Base-by-base conservation (phyloP, 2,888 invertebrate genomes). In the Chironomus tentans region DNA sequence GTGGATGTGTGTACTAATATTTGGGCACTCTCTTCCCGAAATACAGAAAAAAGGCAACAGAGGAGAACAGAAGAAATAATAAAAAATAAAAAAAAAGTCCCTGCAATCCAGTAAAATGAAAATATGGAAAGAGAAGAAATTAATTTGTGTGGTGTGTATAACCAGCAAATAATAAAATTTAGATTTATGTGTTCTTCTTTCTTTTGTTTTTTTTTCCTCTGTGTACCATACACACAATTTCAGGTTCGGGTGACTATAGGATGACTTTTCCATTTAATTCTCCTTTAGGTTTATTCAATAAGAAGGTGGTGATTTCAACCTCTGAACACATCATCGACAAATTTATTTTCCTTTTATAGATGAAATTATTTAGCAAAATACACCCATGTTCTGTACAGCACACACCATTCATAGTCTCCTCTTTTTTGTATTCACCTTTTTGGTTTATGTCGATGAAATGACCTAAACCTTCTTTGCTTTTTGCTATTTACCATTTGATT, bases 81-180 rank as follows among this genome's bases (percentile, higher is more conserved):
- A 38, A 68, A 4, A 73, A n/a, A n/a, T n/a, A n/a, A n/a, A 22
- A 56, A 13, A 56, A 38, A 73, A 73, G 46, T 73, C 18, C 56
- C 56, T 56, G 56, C 56, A 56, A 56, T 56, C 18, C 56, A 56
- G 18, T n/a, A 3, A 48, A 18, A 22, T 21, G 28, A 12, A 18
- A 68, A 10, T 38, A 15, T 24, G n/a, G 46, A 62, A 47, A 62
- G 72, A 73, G 62, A 62, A 62, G 62, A 73, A 68, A 73, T 73
- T 73, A 73, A 73, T 73, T 73, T 73, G 72, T 73, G 72, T 22
- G 65, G 65, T 65, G 72, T 62, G 68, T 68, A 68, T 3, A 68
- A 28, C 56, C 72, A 73, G 50, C 72, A 73, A 73, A 73, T 73
- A 73, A 73, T 73, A 73, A 73, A 73, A 62, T 73, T 73, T 73